These are phyloP conservation scores for Tachycineta bicolor DNA, from an alignment of 2,113 vertebrate species.

Conservation along the genomic window DNA sequence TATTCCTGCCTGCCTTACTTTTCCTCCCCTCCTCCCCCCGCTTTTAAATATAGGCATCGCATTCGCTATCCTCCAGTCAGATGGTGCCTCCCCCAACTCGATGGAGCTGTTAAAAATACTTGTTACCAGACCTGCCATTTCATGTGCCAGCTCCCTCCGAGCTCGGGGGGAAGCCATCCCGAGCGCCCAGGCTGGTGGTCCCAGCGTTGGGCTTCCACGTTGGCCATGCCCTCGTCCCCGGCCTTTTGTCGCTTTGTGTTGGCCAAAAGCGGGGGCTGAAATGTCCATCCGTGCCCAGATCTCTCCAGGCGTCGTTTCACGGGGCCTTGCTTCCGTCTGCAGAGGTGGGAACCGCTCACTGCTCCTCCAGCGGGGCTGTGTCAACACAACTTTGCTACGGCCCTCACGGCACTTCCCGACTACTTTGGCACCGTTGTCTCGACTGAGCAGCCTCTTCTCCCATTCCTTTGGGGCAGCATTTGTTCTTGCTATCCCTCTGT, in stretches of 20 bases:
- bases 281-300: rapidly evolving
- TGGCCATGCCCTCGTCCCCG: rapidly evolving
- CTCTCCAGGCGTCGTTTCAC: neutral
- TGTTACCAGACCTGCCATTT: slow-evolving; percentile 62
- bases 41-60: slow-evolving; percentile 59
- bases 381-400: neutral
- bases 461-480: neutral
- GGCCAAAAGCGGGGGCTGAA: rapidly evolving
- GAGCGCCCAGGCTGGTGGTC: neutral
- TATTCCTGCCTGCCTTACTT: slow-evolving; percentile 64
- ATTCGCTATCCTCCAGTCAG: slow-evolving; percentile 61
- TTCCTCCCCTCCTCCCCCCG: slow-evolving; percentile 29
- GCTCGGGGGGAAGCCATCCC: neutral
- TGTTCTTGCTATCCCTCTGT: neutral
- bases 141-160: slow-evolving; percentile 26
- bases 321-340: neutral
- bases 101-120: slow-evolving; percentile 67
- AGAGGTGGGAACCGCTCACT: rapidly evolving
- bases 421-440: neutral
- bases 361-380: neutral
- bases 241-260: neutral
- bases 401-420: neutral
- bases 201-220: rapidly evolving
- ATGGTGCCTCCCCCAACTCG: slow-evolving; percentile 66
- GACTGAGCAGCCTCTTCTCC: neutral